A percentile compares a stretch with the other conserved stretches of the same genome.
Conservation (phyloP, 2,888 invertebrate species). For the Cheilosia soror region DNA sequence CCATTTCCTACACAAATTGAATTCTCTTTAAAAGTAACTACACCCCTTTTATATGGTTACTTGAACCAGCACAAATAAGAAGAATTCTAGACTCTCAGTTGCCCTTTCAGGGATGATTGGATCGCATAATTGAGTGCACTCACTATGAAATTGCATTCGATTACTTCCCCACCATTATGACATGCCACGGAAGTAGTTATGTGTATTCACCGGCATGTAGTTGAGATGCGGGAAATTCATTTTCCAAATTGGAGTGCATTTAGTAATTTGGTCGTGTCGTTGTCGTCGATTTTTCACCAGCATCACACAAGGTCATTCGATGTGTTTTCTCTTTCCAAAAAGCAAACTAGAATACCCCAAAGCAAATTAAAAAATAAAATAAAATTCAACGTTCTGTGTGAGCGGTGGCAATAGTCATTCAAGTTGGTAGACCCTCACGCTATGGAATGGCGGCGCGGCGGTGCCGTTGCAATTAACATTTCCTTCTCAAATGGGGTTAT, state of each 20-base stretch:
- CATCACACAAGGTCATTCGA: conserved; percentile 38
- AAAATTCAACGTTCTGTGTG: background rate
- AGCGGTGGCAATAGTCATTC: background rate
- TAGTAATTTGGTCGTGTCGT: background rate
- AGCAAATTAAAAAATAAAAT: conserved; percentile 33
- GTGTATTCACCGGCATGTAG: background rate
- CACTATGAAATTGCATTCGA: conserved; percentile 59
- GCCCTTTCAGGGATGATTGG: conserved; percentile 50
- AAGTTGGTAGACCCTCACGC: too few relatives aligned
- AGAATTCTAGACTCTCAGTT: conserved; percentile 28
- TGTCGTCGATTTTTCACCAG: conserved; percentile 35
- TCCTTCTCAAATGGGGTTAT: conserved; percentile 22
- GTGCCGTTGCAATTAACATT: conserved; percentile 57
- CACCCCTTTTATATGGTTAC: conserved; percentile 20
- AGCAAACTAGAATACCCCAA: background rate
- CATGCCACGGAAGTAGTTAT: conserved; percentile 35
- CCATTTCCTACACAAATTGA: conserved; percentile 27
- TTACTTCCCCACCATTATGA: conserved; percentile 26
- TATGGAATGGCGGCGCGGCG: conserved; percentile 1
- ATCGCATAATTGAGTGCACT: conserved; percentile 52
- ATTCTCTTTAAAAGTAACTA: background rate
- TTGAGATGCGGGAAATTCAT: conserved; percentile 33
- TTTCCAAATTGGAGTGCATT: conserved; percentile 36
- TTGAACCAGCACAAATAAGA: conserved; percentile 12
- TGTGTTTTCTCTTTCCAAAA: conserved; percentile 9